phyloP scores from a whole-genome alignment of 64 coral and sea anemone genomes.

The Pocillopora damicornis region DNA sequence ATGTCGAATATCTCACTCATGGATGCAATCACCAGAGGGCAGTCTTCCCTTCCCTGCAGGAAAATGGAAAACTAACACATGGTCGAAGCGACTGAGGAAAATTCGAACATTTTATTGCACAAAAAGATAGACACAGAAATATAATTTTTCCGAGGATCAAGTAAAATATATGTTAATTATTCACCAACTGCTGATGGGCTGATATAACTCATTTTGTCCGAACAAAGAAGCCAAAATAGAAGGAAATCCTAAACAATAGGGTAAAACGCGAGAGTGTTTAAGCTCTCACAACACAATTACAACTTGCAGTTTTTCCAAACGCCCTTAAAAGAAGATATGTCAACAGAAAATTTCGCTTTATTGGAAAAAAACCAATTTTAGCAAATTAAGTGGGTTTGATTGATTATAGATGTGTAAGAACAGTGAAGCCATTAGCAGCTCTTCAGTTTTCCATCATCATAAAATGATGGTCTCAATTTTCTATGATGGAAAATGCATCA shows the following conservation, averaged over 20 bases:
- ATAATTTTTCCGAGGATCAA: background rate
- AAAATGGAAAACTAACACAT: too few species aligned
- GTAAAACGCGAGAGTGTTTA: too few species aligned
- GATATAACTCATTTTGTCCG: background rate
- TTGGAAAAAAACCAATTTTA: background rate
- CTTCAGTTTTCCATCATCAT: too few species aligned
- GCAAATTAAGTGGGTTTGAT: background rate
- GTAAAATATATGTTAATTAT: background rate
- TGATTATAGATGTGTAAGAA: background rate
- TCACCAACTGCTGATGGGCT: background rate
- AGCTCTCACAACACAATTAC: background rate
- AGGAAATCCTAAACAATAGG: too few species aligned
- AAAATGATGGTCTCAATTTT: background rate
- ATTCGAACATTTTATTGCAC: too few species aligned
- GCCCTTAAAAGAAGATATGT: background rate
- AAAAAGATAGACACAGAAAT: background rate
- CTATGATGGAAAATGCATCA: conserved; percentile 13
- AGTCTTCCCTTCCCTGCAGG: too few species aligned
- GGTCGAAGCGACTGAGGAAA: too few species aligned
- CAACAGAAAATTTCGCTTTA: background rate
- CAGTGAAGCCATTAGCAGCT: conserved; percentile 1
- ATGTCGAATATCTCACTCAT: too few species aligned
- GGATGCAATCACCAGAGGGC: too few species aligned
- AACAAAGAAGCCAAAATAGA: background rate
- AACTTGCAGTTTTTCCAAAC: background rate